Percentiles rank a stretch among this genome's conserved stretches.
Evolutionary conservation across 2,113 vertebrate species (phyloP).

Genomic region (Actenoides lindsayi): DNA sequence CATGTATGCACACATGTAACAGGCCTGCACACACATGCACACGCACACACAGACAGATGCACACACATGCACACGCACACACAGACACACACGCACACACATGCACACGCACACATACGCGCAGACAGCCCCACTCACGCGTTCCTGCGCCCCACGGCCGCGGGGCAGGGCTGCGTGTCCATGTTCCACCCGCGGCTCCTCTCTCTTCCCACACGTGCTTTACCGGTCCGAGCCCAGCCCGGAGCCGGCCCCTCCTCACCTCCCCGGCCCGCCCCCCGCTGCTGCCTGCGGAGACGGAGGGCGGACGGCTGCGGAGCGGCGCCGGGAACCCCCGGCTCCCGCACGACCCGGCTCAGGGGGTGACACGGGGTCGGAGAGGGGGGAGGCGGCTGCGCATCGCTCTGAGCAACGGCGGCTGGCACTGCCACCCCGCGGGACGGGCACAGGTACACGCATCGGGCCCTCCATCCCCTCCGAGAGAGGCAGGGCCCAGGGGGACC

Average conservation of each 20-base stretch:
- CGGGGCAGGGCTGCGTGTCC: not conserved
- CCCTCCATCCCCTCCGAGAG: too few species aligned
- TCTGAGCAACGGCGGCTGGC: not conserved
- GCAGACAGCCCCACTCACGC: not conserved
- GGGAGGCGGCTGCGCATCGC: not conserved
- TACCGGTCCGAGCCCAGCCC: not conserved
- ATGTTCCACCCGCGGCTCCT: not conserved
- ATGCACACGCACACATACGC: too few species aligned
- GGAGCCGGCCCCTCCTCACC: not conserved
- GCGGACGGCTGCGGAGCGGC: not conserved
- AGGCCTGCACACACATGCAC: not conserved
- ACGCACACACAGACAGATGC: too few species aligned
- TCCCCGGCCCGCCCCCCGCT: not conserved
- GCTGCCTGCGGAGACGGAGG: not conserved
- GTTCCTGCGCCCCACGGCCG: not conserved
- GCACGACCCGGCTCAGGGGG: not conserved
- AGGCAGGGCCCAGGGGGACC: not conserved
- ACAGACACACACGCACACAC: too few species aligned
- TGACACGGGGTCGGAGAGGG: too few species aligned
- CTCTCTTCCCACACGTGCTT: not conserved
- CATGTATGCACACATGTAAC: not conserved
- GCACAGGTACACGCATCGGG: not conserved
- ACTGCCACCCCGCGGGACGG: not conserved
- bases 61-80: too few species aligned
- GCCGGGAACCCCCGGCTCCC: not conserved